Base-by-base conservation (phyloP, 2,888 invertebrate species). In the Eupithecia tripunctaria region DNA sequence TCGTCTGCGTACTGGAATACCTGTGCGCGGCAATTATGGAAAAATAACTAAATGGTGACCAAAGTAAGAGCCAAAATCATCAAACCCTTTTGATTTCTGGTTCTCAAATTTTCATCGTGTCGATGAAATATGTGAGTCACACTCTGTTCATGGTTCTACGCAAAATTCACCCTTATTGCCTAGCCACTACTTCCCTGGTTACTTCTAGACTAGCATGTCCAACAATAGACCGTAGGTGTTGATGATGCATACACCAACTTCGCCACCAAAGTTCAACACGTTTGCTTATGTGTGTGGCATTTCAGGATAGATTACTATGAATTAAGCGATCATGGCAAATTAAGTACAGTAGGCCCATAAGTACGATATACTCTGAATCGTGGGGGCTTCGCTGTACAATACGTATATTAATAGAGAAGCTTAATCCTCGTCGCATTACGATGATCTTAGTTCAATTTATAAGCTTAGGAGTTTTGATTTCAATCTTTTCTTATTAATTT, bases 331-430 rank as follows among this genome's bases (percentile, higher is more conserved):
- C 82, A 85, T 84, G 85, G 84, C 83, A 84, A 85, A 86, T 88
- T 86, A 86, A 85, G 84, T 75, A 70, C 59, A 36, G 72, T 72
- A 75, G 75, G 75, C 75, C 70, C 70, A 67, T 75, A 72, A 75
- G 72, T 85, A 83, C 85, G 84, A 85, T 85, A 85, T 82, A 85
- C 84, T 82, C 84, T 84, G 85, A 84, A 87, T 86, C 85, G 86
- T 86, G 84, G 86, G 86, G 86, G 84, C 84, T 84, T 86, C 86
- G 84, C 81, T 81, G 79, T 82, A 85, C 86, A 86, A 87, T 88
- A 86, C 85, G 86, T 86, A 82, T 87, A 86, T 86, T 90, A 86
- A 88, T 88, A 85, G 85, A 84, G 82, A 77, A 80, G 82, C 82
- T 87, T 88, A 88, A 90, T 89, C 75, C 87, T 86, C 69, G 72